Conservation (phyloP, 2,797 vertebrate species). For the Sitta carolinensis region DNA sequence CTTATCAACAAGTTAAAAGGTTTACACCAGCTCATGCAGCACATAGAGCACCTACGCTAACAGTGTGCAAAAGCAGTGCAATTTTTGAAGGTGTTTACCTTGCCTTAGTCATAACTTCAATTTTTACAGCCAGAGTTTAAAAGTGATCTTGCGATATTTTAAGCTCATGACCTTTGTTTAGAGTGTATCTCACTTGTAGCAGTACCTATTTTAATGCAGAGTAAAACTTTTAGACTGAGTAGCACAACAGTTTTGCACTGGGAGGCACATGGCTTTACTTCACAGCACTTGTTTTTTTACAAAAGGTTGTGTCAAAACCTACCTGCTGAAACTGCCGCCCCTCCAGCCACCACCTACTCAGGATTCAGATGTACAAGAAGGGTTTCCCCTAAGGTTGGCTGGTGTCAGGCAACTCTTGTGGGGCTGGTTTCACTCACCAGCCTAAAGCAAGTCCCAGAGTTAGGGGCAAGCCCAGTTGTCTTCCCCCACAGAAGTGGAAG, state of each 20-base stretch:
- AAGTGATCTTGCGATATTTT: slow-evolving; percentile 35
- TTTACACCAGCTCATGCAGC: background rate
- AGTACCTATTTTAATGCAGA: slow-evolving; percentile 50
- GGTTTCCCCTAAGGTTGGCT: background rate
- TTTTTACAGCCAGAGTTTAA: slow-evolving; percentile 39
- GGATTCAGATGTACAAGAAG: background rate
- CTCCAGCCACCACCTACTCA: background rate
- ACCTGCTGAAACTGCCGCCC: background rate
- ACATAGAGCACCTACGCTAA: background rate
- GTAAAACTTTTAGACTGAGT: background rate
- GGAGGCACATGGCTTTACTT: background rate
- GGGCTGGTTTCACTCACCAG: background rate
- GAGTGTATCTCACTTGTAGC: background rate
- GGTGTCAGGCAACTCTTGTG: background rate
- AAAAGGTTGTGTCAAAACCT: background rate
- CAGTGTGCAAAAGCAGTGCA: background rate
- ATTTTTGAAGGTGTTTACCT: background rate
- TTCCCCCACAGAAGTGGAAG: background rate
- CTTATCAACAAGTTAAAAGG: background rate
- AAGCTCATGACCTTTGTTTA: slow-evolving; percentile 52
- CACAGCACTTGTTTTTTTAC: background rate
- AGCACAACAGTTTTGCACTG: background rate
- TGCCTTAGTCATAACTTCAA: slow-evolving; percentile 10
- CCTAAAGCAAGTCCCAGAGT: background rate
- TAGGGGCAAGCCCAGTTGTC: background rate